phyloP scores from a whole-genome alignment of 2,888 invertebrate species.

The Ormyrus rosae region DNA sequence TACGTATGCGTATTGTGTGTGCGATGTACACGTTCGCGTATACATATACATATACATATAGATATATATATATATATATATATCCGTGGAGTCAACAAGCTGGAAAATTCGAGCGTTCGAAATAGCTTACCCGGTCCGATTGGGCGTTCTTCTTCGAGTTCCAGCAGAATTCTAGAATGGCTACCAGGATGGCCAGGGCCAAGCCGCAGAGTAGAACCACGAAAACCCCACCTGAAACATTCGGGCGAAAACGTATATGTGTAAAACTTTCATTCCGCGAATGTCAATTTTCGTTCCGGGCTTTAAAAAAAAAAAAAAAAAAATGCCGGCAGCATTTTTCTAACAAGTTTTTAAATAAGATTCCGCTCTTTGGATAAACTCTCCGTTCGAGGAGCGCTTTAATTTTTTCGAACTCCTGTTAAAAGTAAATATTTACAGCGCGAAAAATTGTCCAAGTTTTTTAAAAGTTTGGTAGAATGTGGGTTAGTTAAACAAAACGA shows the following conservation, averaged over 20 bases:
- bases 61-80: neutral
- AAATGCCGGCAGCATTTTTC: no score
- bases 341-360: no score
- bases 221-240: constrained; percentile 88
- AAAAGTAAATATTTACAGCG: no score
- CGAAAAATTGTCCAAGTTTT: no score
- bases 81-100: constrained; percentile 25
- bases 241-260: constrained; percentile 53
- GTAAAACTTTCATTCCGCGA: neutral
- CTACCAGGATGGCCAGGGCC: constrained; percentile 92
- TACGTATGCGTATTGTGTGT: neutral
- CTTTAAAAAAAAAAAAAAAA: no score
- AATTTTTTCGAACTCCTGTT: no score
- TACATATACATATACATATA: neutral
- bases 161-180: constrained; percentile 96
- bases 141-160: constrained; percentile 93
- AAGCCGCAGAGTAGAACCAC: constrained; percentile 96
- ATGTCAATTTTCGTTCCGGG: constrained; percentile 5
- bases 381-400: no score
- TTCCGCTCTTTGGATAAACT: no score
- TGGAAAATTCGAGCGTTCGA: constrained; percentile 19
- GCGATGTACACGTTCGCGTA: neutral
- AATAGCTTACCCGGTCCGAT: constrained; percentile 81
- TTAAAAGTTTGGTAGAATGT: no score
- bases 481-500: no score